Percentiles rank a stretch among this genome's conserved stretches.
These are phyloP conservation scores for Zoroaster sp. DNA, from an alignment of 53 echinoderm and acorn worm species.

Conservation along the genomic window DNA sequence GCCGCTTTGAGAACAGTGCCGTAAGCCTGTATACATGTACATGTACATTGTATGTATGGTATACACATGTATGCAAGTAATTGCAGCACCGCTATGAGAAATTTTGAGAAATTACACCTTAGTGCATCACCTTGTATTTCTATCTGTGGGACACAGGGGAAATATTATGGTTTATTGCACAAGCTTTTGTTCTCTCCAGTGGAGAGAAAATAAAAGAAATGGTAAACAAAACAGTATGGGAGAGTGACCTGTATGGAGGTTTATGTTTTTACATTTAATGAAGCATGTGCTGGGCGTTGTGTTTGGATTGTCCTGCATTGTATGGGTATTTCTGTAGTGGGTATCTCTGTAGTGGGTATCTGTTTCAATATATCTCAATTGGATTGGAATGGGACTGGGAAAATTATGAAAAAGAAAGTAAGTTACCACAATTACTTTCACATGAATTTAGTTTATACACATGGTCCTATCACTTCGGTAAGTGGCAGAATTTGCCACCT, in stretches of 20 bases:
- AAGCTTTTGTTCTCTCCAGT: constrained; percentile 14
- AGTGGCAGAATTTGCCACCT: too few relatives aligned
- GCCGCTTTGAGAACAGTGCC: background rate
- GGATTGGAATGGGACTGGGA: background rate
- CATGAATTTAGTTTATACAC: too few relatives aligned
- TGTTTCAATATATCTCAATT: constrained; percentile 1
- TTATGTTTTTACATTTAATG: constrained; percentile 20
- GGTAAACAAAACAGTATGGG: constrained; percentile 28
- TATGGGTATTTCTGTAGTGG: background rate
- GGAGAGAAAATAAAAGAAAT: background rate
- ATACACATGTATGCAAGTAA: background rate
- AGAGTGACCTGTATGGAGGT: background rate
- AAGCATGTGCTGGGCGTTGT: constrained; percentile 21
- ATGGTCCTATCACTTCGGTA: too few relatives aligned
- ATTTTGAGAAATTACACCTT: background rate
- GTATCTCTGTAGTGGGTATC: background rate
- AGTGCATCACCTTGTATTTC: background rate
- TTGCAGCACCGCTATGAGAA: background rate
- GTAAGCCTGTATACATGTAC: background rate
- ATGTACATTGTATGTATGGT: background rate
- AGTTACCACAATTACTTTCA: too few relatives aligned
- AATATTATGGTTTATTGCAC: constrained; percentile 1
- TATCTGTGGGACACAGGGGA: background rate
- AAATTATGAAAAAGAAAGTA: too few relatives aligned
- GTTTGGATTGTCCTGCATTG: constrained; percentile 14